Evolutionary conservation across 1,140 invertebrate species (phyloP).

Genomic region (Drosophila saltans): DNA sequence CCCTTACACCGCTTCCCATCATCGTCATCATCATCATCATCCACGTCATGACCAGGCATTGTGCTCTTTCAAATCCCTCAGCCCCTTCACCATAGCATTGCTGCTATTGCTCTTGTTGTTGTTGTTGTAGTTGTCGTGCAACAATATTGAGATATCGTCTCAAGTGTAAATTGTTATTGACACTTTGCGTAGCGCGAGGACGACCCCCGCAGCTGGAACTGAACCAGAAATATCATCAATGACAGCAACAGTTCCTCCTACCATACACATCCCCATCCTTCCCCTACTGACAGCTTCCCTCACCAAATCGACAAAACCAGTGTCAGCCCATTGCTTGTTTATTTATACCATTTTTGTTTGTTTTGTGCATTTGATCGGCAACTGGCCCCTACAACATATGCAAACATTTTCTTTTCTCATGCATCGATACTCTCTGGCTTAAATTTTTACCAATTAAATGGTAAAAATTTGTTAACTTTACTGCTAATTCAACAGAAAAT

Average conservation of each 20-base stretch:
- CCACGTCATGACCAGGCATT: constrained; percentile 38
- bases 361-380: constrained; percentile 61
- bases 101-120: not conserved
- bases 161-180: constrained; percentile 81
- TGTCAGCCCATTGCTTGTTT: constrained; percentile 40
- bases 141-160: constrained; percentile 80
- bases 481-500: too few species aligned
- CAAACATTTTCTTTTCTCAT: constrained; percentile 3
- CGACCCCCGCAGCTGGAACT: constrained; percentile 26
- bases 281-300: not conserved
- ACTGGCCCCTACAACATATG: constrained; percentile 17
- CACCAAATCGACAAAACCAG: not conserved
- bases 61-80: constrained; percentile 22
- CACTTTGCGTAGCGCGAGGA: constrained; percentile 63
- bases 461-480: too few species aligned
- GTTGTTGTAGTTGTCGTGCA: constrained; percentile 59
- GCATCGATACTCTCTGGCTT: not conserved
- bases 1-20: constrained; percentile 17
- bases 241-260: constrained; percentile 39
- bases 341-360: constrained; percentile 50
- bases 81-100: not conserved
- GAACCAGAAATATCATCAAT: constrained; percentile 60
- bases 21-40: constrained; percentile 33
- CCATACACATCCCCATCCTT: not conserved
- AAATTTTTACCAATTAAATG: not conserved